Evolutionary conservation across 2,797 vertebrate genomes (phyloP).

Genomic region (Vipera ursinii): DNA sequence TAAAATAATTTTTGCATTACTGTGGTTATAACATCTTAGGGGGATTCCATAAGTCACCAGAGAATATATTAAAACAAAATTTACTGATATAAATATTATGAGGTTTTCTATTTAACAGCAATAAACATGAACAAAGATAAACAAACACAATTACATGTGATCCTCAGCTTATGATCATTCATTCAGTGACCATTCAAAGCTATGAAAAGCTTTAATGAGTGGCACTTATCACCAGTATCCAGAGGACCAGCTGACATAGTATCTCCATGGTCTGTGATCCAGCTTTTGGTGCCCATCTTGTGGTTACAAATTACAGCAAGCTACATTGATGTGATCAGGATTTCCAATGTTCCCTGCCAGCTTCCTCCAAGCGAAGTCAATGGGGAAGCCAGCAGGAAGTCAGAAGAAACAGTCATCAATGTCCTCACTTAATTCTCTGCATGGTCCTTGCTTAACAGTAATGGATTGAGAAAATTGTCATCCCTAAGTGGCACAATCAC

Average conservation of each 20-base stretch:
- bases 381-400: background rate
- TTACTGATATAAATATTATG: background rate
- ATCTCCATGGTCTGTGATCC: background rate
- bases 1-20: background rate
- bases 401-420: background rate
- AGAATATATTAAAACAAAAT: background rate
- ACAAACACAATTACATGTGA: background rate
- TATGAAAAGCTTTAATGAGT: background rate
- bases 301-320: background rate
- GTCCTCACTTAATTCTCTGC: background rate
- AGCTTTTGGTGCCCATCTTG: background rate
- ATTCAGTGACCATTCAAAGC: background rate
- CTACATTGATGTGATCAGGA: background rate
- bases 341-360: background rate
- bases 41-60: background rate
- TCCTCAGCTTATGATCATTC: background rate
- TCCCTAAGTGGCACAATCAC: background rate
- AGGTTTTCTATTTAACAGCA: background rate
- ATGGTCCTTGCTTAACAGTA: background rate
- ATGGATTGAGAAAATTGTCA: background rate
- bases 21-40: background rate
- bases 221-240: background rate
- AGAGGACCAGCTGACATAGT: background rate
- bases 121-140: background rate
- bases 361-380: background rate